phyloP scores from a whole-genome alignment of 2,888 invertebrate species.

The Anthrax anthrax region DNA sequence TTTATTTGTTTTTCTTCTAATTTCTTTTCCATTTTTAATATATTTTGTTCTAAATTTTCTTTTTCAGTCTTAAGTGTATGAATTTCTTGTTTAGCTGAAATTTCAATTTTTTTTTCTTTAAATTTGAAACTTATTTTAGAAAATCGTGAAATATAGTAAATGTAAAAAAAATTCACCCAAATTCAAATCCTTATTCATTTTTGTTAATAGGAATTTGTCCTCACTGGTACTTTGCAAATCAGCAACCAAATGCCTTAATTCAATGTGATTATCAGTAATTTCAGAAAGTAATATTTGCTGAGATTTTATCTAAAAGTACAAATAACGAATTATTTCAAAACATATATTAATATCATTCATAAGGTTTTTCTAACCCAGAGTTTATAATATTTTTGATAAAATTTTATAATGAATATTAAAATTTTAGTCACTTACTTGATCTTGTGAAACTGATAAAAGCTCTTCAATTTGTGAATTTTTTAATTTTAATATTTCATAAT shows the following conservation, averaged over 20 bases:
- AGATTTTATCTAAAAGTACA: slow-evolving; percentile 11
- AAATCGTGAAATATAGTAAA: no score
- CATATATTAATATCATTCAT: no score
- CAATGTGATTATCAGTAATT: slow-evolving; percentile 32
- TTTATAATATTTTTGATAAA: no score
- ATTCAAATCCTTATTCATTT: slow-evolving; percentile 28
- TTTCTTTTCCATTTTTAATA: slow-evolving; percentile 14
- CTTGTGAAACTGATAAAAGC: slow-evolving; percentile 24
- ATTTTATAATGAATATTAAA: no score
- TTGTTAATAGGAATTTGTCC: slow-evolving; percentile 29
- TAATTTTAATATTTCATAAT: slow-evolving; percentile 18
- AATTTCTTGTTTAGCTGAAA: slow-evolving; percentile 26
- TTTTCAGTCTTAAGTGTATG: slow-evolving; percentile 19
- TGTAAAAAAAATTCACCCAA: no score
- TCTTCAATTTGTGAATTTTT: slow-evolving; percentile 25
- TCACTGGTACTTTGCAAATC: slow-evolving; percentile 30
- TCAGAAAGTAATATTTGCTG: slow-evolving; percentile 30
- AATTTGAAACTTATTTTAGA: no score
- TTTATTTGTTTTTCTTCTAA: slow-evolving; percentile 15
- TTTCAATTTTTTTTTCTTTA: no score
- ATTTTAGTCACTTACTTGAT: slow-evolving; percentile 20
- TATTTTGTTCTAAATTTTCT: slow-evolving; percentile 18
- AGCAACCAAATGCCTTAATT: slow-evolving; percentile 30
- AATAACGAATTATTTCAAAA: background rate
- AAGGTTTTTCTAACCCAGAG: no score